phyloP scores from a whole-genome alignment of 2,797 vertebrate species.

The Sebastes oblongus region DNA sequence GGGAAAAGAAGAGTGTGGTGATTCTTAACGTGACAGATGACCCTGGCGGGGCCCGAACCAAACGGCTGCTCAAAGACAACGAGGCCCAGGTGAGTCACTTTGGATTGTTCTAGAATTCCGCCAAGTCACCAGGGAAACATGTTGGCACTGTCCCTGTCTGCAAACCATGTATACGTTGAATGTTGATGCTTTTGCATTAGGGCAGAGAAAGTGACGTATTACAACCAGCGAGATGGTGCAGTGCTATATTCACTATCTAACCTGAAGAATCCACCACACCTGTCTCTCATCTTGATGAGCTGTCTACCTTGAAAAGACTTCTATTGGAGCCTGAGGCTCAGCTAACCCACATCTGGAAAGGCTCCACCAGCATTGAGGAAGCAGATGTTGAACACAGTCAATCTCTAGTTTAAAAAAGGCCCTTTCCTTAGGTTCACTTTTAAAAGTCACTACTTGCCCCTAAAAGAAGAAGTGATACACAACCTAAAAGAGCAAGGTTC shows the following conservation, averaged over 20 bases:
- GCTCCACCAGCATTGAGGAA: background rate
- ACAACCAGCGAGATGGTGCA: background rate
- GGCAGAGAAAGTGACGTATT: too few species aligned
- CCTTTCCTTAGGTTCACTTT: background rate
- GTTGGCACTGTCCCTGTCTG: too few species aligned
- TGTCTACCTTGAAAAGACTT: background rate
- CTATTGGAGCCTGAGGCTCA: background rate
- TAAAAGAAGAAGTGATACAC: background rate
- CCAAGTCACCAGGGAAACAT: too few species aligned
- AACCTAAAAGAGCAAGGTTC: background rate
- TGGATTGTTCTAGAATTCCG: too few species aligned
- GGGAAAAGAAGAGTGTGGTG: constrained; percentile 92
- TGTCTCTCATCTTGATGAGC: background rate
- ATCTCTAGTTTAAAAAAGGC: background rate
- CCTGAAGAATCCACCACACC: background rate
- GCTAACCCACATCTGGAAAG: background rate
- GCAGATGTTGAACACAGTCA: background rate
- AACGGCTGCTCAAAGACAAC: constrained; percentile 89
- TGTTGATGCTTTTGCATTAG: too few species aligned
- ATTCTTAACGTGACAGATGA: constrained; percentile 89
- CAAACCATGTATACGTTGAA: background rate
- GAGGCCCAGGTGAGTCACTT: constrained; percentile 84
- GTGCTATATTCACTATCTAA: background rate
- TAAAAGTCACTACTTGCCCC: background rate
- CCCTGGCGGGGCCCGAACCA: constrained; percentile 82